Evolutionary conservation across 2,888 invertebrate species (phyloP), one percentile per base, ranked within the genome.

Genomic region (Sisyra nigra): DNA sequence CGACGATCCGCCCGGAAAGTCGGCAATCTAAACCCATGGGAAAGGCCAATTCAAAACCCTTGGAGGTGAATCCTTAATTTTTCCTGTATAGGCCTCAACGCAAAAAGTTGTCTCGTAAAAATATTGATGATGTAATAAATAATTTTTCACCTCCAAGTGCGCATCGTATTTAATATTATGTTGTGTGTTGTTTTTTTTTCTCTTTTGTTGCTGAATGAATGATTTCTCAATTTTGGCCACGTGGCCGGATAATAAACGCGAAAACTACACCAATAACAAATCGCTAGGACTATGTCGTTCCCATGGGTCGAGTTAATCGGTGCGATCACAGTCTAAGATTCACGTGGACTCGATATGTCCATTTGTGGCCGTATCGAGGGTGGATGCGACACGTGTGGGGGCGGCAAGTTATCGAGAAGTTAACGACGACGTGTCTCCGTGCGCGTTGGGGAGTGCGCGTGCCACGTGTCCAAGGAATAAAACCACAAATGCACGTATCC

Each of bases 231-330:
- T 24, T 35, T 15, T 48, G 49, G 55, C 49, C 61, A 60, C 61
- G 60, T 52, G 61, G 52, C 63, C 62, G 61, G 61, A 63, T 63
- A 63, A 63, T 62, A 61, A 62, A 62, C 57, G 56, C 59, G 57
- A 60, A 51, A 54, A 58, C 61, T 59, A 61, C 60, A 62, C 61
- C 62, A 60, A 63, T 61, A 63, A 63, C 62, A 62, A 55, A 56
- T 48, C 10, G 10, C 19, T 47, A 39, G 15, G 42, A 42, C 30
- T 33, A 35, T 42, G 35, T 34, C 11, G 9, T 14, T 10, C 5
- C 10, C 5, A 7, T 24, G 10, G 36, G 15, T 7, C 6, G 29
- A 41, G 34, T 15, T 8, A n/a, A 15, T 13, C 17, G 8, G 2
- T 11, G 11, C 11, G n/a, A 42, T 53, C 53, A 57, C 58, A 57